Evolutionary conservation across 1,140 invertebrate species (phyloP), one percentile per base, ranked within the genome.

Genomic region (Subanguina moxae): DNA sequence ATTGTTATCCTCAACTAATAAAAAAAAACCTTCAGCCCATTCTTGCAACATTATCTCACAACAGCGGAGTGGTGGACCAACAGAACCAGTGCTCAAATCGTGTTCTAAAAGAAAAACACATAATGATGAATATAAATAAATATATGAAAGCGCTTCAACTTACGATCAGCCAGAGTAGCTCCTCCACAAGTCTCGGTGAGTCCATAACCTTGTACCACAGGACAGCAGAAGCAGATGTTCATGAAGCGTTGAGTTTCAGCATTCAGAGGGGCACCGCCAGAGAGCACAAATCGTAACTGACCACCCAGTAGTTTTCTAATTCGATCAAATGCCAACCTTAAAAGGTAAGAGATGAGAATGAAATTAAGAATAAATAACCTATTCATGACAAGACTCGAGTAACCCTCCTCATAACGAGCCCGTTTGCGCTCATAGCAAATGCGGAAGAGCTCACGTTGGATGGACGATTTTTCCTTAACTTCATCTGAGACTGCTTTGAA

Each of bases 101-200:
- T 87, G 71, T 21, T 82, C 83, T 68, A 57, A 75, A 66, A 38
- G 11, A 38, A 38, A 38, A 25, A 3, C 58, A 30, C n/a, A 64
- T 65, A 64, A 56, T 56, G 19, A 63, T n/a, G 30, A 61, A 68
- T 42, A 52, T 17, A 28, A 42, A 70, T 38, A 45, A 76, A 84
- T 62, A n/a, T n/a, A n/a, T n/a, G n/a, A n/a, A n/a, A n/a, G n/a
- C n/a, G n/a, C n/a, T n/a, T n/a, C n/a, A 72, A 70, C 86, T 85
- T 85, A 89, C 89, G 84, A 82, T 93, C 89, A 87, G 91, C 90
- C 63, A 94, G 89, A 19, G 91, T 90, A 28, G 91, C 92, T 79
- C 90, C 92, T 1, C 92, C 94, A 74, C 90, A 90, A 11, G 93
- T 96, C 87, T 98, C 94, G 0, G 95, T 98, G 42, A 97, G 87